These are phyloP conservation scores for Equus quagga DNA, from an alignment of 2,113 vertebrate species.

Conservation along the genomic window DNA sequence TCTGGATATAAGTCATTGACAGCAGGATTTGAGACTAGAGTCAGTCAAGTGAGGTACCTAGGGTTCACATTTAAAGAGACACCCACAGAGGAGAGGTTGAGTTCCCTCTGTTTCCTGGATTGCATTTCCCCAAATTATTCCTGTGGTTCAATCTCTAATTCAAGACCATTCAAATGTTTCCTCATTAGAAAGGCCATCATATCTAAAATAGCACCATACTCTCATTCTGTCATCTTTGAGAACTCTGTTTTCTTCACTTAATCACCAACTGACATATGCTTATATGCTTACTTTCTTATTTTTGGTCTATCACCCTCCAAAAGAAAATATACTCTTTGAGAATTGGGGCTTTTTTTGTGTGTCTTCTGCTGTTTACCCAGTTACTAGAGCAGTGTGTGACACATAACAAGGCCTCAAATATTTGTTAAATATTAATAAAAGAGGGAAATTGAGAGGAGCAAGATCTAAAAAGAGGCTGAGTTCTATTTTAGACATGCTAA, in stretches of 20 bases:
- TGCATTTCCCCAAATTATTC: not conserved
- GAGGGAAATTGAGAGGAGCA: not conserved
- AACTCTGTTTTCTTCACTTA: not conserved
- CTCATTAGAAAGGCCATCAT: not conserved
- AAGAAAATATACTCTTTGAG: not conserved
- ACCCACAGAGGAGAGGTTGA: not conserved
- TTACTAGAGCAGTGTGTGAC: not conserved
- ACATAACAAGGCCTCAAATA: not conserved
- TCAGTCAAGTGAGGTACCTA: not conserved
- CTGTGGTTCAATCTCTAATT: not conserved
- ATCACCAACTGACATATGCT: not conserved
- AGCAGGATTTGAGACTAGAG: not conserved
- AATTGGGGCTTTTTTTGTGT: not conserved
- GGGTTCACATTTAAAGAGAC: not conserved
- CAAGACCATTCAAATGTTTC: not conserved
- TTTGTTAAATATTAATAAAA: not conserved
- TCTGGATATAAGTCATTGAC: not conserved
- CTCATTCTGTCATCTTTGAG: not conserved
- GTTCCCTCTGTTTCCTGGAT: not conserved
- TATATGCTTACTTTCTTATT: not conserved
- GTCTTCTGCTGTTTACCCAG: not conserved
- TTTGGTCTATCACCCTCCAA: not conserved
- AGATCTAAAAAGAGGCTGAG: not conserved
- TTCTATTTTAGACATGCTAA: not conserved
- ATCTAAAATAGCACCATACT: not conserved